Conservation (phyloP, 1,140 invertebrate species). For the Brachionus koreanus region DNA sequence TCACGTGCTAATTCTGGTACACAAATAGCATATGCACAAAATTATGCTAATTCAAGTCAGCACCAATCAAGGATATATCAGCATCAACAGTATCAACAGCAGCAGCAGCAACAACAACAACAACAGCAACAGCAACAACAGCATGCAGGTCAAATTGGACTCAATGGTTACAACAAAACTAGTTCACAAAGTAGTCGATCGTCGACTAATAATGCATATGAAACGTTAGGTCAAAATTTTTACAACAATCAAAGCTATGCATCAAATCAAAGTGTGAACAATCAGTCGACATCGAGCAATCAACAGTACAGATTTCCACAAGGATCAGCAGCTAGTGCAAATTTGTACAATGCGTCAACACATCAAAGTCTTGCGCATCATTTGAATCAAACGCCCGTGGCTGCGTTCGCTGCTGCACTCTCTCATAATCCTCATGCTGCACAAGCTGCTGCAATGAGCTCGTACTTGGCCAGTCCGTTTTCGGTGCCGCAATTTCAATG, state of each 20-base stretch:
- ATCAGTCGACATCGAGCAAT: not conserved
- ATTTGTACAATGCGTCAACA: not conserved
- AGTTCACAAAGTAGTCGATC: not conserved
- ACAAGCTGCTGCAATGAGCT: conserved; percentile 13
- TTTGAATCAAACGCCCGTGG: not conserved
- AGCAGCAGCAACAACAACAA: not conserved
- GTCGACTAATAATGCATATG: not conserved
- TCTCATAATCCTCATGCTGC: not conserved
- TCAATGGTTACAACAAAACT: not conserved
- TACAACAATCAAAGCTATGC: conserved; percentile 1
- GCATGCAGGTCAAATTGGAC: not conserved
- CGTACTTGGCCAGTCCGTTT: conserved; percentile 4
- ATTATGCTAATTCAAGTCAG: not conserved
- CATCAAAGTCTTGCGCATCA: not conserved
- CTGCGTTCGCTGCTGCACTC: not conserved
- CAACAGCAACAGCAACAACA: not conserved
- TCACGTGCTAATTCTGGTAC: not conserved
- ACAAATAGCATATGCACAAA: not conserved
- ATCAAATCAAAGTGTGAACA: not conserved
- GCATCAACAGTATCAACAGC: not conserved
- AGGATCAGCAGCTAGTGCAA: not conserved
- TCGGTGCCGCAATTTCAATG: conserved; percentile 17
- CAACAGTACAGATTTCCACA: conserved; percentile 16
- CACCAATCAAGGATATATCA: conserved; percentile 2
- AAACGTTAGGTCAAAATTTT: not conserved